Percentiles rank a stretch among this genome's conserved stretches.
These are phyloP conservation scores for Trichonephila inaurata DNA, from an alignment of 1,140 invertebrate genomes.

Conservation along the genomic window DNA sequence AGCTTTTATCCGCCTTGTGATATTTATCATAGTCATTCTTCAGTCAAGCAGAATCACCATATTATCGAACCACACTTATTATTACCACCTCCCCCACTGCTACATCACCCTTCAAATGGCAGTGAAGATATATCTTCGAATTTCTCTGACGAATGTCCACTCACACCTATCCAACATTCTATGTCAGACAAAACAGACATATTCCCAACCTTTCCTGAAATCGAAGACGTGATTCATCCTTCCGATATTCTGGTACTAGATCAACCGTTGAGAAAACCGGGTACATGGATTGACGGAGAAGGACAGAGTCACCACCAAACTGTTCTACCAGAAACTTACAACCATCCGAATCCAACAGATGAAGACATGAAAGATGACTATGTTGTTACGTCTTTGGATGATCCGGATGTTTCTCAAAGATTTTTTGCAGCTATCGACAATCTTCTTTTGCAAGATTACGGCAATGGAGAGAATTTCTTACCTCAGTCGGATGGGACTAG, in stretches of 20 bases:
- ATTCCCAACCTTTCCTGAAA: conserved; percentile 64
- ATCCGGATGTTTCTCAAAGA: conserved; percentile 73
- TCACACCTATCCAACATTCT: conserved; percentile 41
- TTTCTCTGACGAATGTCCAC: conserved; percentile 63
- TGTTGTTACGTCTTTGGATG: conserved; percentile 72
- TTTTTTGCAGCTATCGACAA: conserved; percentile 75
- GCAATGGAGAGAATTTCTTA: conserved; percentile 13
- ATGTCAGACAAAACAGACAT: conserved; percentile 23
- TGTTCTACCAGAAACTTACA: background rate
- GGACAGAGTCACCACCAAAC: background rate
- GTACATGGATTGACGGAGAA: conserved; percentile 16
- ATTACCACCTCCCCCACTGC: conserved; percentile 54
- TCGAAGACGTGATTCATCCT: conserved; percentile 68
- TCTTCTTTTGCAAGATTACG: conserved; percentile 73
- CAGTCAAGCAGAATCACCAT: conserved; percentile 57
- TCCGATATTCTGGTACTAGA: conserved; percentile 75
- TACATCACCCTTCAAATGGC: conserved; percentile 26
- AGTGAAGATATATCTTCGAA: conserved; percentile 24
- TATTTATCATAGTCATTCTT: conserved; percentile 48
- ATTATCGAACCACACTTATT: conserved; percentile 20
- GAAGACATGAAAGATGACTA: conserved; percentile 75
- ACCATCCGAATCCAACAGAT: conserved; percentile 14
- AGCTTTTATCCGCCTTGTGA: conserved; percentile 66
- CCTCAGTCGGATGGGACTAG: background rate
- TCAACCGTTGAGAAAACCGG: conserved; percentile 64